phyloP scores from a whole-genome alignment of 1,140 invertebrate species.

The Agraylea sexmaculata region DNA sequence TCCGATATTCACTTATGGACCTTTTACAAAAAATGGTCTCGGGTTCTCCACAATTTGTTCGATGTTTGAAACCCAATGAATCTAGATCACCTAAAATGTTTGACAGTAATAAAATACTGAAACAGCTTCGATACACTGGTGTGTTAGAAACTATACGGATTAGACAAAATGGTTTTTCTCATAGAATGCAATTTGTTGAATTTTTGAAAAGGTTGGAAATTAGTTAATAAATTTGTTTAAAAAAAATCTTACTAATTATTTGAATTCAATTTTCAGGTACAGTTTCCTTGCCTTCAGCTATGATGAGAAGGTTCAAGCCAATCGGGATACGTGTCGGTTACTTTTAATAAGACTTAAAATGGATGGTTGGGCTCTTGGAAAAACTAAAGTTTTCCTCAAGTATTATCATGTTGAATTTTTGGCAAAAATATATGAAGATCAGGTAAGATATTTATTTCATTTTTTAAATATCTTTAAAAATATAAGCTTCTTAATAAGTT shows the following conservation, averaged over 20 bases:
- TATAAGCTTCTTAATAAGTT: constrained; percentile 4
- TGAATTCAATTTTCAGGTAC: constrained; percentile 45
- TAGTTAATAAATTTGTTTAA: neutral
- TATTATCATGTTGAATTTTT: constrained; percentile 78
- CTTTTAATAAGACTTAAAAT: constrained; percentile 61
- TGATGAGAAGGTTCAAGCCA: constrained; percentile 56
- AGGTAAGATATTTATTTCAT: constrained; percentile 33
- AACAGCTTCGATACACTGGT: constrained; percentile 68
- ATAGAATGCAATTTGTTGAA: constrained; percentile 65
- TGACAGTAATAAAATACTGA: constrained; percentile 58
- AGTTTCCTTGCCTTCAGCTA: constrained; percentile 66
- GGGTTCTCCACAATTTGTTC: constrained; percentile 67
- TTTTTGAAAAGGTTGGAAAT: constrained; percentile 59
- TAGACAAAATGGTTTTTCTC: constrained; percentile 69
- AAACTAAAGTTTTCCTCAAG: constrained; percentile 77
- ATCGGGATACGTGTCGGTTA: constrained; percentile 57
- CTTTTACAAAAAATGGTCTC: constrained; percentile 74
- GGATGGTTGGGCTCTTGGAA: constrained; percentile 75
- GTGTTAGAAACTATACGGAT: constrained; percentile 74
- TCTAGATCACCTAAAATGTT: constrained; percentile 54
- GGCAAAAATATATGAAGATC: constrained; percentile 64
- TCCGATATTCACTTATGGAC: constrained; percentile 75
- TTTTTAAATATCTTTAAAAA: constrained; percentile 9
- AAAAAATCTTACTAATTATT: constrained; percentile 10
- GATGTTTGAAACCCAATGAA: constrained; percentile 76